Base-by-base conservation (phyloP, 1,140 invertebrate species). In the Diachasmimorpha longicaudata region DNA sequence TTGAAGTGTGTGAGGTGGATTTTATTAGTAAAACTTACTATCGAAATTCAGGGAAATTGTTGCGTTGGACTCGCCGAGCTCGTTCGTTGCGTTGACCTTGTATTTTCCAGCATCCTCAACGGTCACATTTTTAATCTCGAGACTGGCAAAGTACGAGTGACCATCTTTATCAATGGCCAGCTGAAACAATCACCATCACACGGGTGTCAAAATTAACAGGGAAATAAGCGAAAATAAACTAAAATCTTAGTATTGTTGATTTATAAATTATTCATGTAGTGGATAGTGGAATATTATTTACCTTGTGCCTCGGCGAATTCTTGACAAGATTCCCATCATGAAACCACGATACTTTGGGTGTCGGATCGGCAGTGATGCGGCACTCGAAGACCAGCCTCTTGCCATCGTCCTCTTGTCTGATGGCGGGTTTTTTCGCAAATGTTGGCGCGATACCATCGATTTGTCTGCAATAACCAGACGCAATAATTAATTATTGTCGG, bases 41-140 rank as follows among this genome's bases (percentile, higher is more conserved):
- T 99, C 97, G 91, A 98, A 98, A 90, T 98, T 98, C 71, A 98
- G 93, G 88, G 96, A 98, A 88, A 98, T 98, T 44, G 96, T 97
- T 44, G 97, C 97, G 88, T 98, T 98, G 85, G 96, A 97, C 90
- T 98, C 97, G 85, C 97, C 97, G 79, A 98, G 93, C 89, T 98
- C 96, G 90, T 98, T 98, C 89, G 98, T 98, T 81, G 96, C 96
- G 79, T 95, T 97, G 81, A 98, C 96, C 91, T 97, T 96, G 89
- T 98, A 98, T 92, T 98, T 98, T 82, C 96, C 97, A 90, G 96
- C 96, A 92, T 98, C 97, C 92, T 98, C 96, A 83, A 98, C 96
- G 74, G 96, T 97, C 78, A 98, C 96, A 89, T 97, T 96, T 91
- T 93, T 93, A 85, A 98, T 96, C 91, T 97, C 95, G 87, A 98